A percentile compares a stretch with the other conserved stretches of the same genome.
These are phyloP conservation scores for Clarias platycephalus DNA, from an alignment of 2,797 vertebrate genomes.

Conservation along the genomic window DNA sequence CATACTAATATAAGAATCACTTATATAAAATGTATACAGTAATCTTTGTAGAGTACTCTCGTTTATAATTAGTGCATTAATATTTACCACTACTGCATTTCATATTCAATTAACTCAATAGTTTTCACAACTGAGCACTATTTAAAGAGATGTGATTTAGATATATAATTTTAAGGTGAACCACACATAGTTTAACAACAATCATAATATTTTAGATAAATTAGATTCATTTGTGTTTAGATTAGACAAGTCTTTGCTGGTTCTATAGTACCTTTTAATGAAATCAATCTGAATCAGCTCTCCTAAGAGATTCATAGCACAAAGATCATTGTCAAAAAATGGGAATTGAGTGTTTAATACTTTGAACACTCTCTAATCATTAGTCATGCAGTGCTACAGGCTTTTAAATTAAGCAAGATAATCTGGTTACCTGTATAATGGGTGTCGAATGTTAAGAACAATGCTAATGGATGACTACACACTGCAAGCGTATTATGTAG, in stretches of 20 bases:
- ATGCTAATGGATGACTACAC: neutral
- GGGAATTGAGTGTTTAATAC: neutral
- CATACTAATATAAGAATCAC: constrained; percentile 6
- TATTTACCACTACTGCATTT: constrained; percentile 29
- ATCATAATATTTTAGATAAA: neutral
- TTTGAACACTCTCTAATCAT: neutral
- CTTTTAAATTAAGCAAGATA: neutral
- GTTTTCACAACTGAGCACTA: constrained; percentile 2
- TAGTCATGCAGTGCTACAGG: no score
- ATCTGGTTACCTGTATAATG: neutral
- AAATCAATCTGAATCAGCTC: neutral
- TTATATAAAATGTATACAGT: neutral
- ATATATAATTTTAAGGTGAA: neutral
- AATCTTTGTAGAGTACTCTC: neutral
- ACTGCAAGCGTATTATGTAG: neutral
- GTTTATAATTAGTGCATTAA: constrained; percentile 5
- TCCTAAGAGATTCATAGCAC: neutral
- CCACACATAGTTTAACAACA: neutral
- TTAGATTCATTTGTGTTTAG: neutral
- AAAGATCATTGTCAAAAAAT: neutral
- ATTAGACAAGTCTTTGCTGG: constrained; percentile 1
- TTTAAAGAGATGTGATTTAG: neutral
- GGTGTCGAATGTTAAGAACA: neutral
- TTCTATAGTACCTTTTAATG: neutral
- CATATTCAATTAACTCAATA: neutral